Evolutionary conservation across 2,113 vertebrate species (phyloP), one percentile per base, ranked within the genome.

Genomic region (Triplophysa tibetana): DNA sequence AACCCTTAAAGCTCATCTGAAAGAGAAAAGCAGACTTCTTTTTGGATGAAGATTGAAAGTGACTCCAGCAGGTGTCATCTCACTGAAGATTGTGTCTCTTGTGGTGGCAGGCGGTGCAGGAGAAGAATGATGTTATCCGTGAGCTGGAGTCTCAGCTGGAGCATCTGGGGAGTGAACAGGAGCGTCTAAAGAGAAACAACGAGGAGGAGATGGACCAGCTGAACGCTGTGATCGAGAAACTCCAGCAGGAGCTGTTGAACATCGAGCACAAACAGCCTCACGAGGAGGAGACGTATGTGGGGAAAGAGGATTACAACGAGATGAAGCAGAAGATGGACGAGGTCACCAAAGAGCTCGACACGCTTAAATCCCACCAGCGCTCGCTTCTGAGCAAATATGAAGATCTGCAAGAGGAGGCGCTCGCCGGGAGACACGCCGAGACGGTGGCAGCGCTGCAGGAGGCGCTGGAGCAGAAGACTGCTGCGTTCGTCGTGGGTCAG

Each of bases 211-310:
- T 95, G 0, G 96, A 98, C 23, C 96, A 98, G 73, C 86, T 99
- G 64, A 94, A 96, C 86, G 94, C 95, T 38, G 95, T 99, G 21
- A 98, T 99, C 74, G 97, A 98, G 52, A 96, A 94, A 79, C 94
- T 99, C 72, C 97, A 99, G 82, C 94, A 96, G 83, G 96, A 98
- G 72, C 89, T 99, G 73, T 84, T 92, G 70, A 91, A 89, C 83
- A 97, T 96, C 26, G 95, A 93, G 78, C 93, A 90, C 77, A 94
- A 95, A 45, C 81, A 91, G 45, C 21, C 84, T 2, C 16, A 88
- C 80, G 88, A 88, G n/a, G 88, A 93, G 11, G 88, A 93, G 38
- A 95, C 94, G 29, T 86, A 23, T 4, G 11, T 62, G 8, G 86
- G 75, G 0, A 90, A 90, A 81, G 91, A 89, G 43, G 90, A 93